Evolutionary conservation across 2,888 invertebrate species (phyloP), one percentile per base, ranked within the genome.

Genomic region (Pseudoips prasinana): DNA sequence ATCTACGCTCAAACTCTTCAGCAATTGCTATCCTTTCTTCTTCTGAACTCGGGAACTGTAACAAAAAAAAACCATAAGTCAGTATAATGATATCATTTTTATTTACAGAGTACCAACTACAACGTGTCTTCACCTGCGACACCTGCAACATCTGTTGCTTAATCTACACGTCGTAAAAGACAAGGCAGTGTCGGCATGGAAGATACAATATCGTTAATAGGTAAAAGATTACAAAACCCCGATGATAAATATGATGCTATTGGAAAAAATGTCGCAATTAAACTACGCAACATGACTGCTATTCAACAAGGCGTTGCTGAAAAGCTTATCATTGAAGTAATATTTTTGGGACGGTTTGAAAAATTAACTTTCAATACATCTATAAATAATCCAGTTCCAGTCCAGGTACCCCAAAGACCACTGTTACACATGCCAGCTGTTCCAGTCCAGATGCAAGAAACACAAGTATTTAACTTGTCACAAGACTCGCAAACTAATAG

Each of bases 261-360:
- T 25, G 38, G 38, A 27, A 38, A 33, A 38, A 38, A 45, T 38
- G 38, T 45, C 29, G 45, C 45, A 38, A 27, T 29, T 37, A 45
- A 45, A 45, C 39, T 45, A 31, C 39, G 45, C 37, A 45, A 37
- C 37, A 45, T 40, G 45, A 34, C 40, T 39, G 39, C 34, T 37
- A 29, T 18, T 18, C 39, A 45, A 39, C 39, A 45, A 45, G 39
- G 36, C 36, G 33, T 40, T 40, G 39, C 39, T 28, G 44, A 40
- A 31, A 39, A 45, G 24, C 45, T 45, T 32, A 38, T 45, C 38
- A 45, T 38, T 37, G 40, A 44, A 39, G 36, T 39, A 20, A 39
- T 39, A 29, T 44, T 39, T 39, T 39, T 30, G 34, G 43, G 14
- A 25, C 25, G 25, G 25, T 25, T 14, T 25, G 25, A 25, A 25